These are phyloP conservation scores for Agrochola lychnidis DNA, from an alignment of 2,888 invertebrate species.

Conservation along the genomic window DNA sequence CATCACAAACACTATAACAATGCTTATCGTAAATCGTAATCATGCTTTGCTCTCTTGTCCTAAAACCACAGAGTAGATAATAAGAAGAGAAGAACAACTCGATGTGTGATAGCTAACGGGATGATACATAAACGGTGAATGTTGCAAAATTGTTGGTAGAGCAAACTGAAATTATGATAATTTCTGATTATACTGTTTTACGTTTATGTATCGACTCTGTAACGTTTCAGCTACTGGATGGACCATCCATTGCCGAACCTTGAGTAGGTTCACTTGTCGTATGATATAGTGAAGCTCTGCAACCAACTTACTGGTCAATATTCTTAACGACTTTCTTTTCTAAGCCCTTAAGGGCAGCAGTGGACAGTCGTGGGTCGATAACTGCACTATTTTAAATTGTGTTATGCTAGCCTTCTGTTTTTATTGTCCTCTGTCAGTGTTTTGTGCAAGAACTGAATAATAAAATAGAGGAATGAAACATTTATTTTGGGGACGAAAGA, in stretches of 20 bases:
- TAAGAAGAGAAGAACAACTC: conserved; percentile 6
- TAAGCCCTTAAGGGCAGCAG: neutral
- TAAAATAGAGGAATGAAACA: neutral
- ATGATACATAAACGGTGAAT: neutral
- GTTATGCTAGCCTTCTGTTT: conserved; percentile 9
- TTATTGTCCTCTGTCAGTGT: neutral
- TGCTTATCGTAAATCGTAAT: conserved; percentile 50
- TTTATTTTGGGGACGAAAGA: conserved; percentile 25
- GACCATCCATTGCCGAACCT: neutral
- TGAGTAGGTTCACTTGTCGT: neutral
- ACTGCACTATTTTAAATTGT: neutral
- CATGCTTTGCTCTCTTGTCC: conserved; percentile 28
- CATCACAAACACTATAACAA: conserved; percentile 49
- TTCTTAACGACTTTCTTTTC: neutral
- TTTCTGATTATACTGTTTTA: neutral
- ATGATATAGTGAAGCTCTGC: neutral
- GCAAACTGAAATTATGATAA: neutral
- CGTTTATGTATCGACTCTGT: neutral
- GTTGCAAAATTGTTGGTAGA: neutral
- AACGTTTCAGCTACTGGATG: neutral
- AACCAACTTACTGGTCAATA: neutral
- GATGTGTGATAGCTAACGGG: neutral
- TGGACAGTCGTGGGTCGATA: neutral
- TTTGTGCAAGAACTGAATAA: conserved; percentile 9
- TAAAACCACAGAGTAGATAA: conserved; percentile 11